Evolutionary conservation across 2,888 invertebrate species (phyloP), one percentile per base, ranked within the genome.

Genomic region (Dryobotodes eremita): DNA sequence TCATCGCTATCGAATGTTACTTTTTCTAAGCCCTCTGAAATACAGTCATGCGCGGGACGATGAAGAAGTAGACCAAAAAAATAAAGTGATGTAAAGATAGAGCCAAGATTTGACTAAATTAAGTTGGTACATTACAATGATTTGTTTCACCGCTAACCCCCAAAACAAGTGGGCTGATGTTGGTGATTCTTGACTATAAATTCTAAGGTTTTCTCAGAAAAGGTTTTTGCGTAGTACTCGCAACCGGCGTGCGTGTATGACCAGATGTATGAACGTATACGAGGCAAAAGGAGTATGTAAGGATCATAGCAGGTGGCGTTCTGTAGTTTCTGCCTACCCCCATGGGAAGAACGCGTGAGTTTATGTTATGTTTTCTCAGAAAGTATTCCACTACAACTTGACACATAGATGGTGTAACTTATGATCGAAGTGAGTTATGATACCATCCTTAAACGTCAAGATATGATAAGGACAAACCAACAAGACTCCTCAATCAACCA

Each of bases 401-500:
- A 42, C 15, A 42, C 42, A 48, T 68, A 48, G 0, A 68, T 64
- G 4, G 8, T 48, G 13, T 31, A n/a, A 31, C n/a, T 46, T 20
- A 46, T 8, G 13, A 11, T 5, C 11, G 15, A 23, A 55, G 31
- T 13, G 17, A 46, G n/a, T 15, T 26, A 26, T 2, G 20, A 1
- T 20, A 20, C 53, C 42, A 6, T 23, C n/a, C 36, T 59, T 59
- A 11, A 50, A 50, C 50, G 17, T 26, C 23, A 59, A 36, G 36
- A 17, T 77, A 53, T 31, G 42, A 69, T 69, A 69, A 50, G 77
- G 17, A 5, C 6, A 62, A 78, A 77, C 31, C 64, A 42, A 23
- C 75, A 31, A 77, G 20, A 10, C 48, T 73, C 53, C 26, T 48
- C 36, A 57, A 76, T 65, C 42, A 82, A 36, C 31, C 57, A 20